phyloP scores from a whole-genome alignment of 2,888 invertebrate species.

The Polia nebulosa region DNA sequence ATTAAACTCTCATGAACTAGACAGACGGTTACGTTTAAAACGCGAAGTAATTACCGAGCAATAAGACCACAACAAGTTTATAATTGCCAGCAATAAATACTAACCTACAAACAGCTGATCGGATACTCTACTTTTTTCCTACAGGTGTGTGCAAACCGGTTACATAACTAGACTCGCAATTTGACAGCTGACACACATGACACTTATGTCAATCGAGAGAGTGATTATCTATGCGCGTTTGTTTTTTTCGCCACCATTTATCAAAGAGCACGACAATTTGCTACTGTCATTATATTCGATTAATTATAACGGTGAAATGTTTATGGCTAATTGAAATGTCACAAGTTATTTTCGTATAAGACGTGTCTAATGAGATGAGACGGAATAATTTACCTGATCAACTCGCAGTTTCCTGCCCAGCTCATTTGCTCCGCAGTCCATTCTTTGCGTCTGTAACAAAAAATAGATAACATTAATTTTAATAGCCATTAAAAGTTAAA shows the following conservation, averaged over 20 bases:
- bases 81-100: constrained; percentile 64
- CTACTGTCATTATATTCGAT: constrained; percentile 47
- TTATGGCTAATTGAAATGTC: constrained; percentile 46
- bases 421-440: constrained; percentile 87
- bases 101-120: constrained; percentile 72
- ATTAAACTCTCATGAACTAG: constrained; percentile 48
- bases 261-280: constrained; percentile 45
- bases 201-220: constrained; percentile 68
- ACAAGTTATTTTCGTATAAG: constrained; percentile 20
- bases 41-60: constrained; percentile 53
- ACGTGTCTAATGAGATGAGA: neutral
- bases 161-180: constrained; percentile 70
- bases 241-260: constrained; percentile 49
- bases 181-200: constrained; percentile 81
- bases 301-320: constrained; percentile 51
- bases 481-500: constrained; percentile 6
- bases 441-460: constrained; percentile 88
- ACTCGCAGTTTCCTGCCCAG: constrained; percentile 86
- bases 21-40: constrained; percentile 52
- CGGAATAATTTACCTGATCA: constrained; percentile 82
- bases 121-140: constrained; percentile 64
- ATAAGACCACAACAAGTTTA: constrained; percentile 58
- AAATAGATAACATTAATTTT: constrained; percentile 28
- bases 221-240: constrained; percentile 50
- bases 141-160: constrained; percentile 77